Evolutionary conservation across 2,888 invertebrate species (phyloP), one percentile per base, ranked within the genome.

Genomic region (Acrobasis repandana): DNA sequence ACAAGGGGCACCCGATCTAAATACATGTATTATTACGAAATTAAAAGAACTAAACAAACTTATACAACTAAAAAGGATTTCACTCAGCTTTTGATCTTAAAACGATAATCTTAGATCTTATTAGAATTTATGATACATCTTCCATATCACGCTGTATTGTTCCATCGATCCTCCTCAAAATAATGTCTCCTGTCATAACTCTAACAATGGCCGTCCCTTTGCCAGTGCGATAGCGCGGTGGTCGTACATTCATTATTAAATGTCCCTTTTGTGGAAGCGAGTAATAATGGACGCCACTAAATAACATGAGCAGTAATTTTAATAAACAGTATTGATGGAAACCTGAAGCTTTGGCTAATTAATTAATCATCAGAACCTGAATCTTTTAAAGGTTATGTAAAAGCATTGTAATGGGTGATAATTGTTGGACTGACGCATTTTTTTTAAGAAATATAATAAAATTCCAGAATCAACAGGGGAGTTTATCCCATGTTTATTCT

Each of bases 91-190:
- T n/a, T n/a, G n/a, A n/a, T n/a, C n/a, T n/a, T n/a, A n/a, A n/a
- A n/a, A n/a, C n/a, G n/a, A n/a, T n/a, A n/a, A n/a, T n/a, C n/a
- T n/a, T n/a, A n/a, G n/a, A n/a, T n/a, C n/a, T n/a, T n/a, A n/a
- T n/a, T 28, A 28, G 28, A 4, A 28, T 28, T 28, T 28, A 28
- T 6, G 28, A 28, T 28, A 28, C 28, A 8, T 11, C n/a, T 43
- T 14, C 43, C 43, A n/a, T 43, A 43, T 43, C 43, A 14, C 11
- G 11, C 9, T 38, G 18, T 14, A 38, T 54, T 36, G 38, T 38
- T 52, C 52, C 9, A 54, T 54, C 18, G 54, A 54, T 54, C 38
- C 52, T 43, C 8, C 38, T 8, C 54, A 10, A 54, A 54, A 54
- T 38, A 54, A 15, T 43, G 43, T 38, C 20, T 5, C 38, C 20